Evolutionary conservation across 92 coral and sea anemone genomes (phyloP).

Genomic region (Epizoanthus fatuus): DNA sequence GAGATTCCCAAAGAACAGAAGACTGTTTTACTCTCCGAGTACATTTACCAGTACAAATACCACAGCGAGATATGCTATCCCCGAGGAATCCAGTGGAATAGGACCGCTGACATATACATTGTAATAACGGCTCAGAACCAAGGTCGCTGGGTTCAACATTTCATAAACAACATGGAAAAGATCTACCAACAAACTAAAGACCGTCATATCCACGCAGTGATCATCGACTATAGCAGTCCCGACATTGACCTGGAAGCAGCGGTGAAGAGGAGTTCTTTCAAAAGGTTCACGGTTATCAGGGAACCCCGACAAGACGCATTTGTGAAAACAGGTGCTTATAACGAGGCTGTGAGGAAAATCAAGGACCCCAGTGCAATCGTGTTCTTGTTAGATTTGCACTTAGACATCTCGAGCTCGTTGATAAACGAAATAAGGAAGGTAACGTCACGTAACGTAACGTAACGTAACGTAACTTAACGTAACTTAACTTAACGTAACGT

Average conservation of each 20-base stretch:
- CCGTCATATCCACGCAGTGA: slow-evolving; percentile 3
- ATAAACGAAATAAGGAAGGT: slow-evolving; percentile 8
- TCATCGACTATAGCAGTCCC: slow-evolving; percentile 15
- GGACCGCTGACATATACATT: neutral
- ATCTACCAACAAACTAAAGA: neutral
- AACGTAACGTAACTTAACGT: too few species aligned
- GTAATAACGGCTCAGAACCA: slow-evolving; percentile 7
- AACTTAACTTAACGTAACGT: too few species aligned
- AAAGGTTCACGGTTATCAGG: neutral
- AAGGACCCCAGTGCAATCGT: slow-evolving; percentile 1
- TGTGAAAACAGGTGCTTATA: neutral
- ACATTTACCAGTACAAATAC: slow-evolving; percentile 5
- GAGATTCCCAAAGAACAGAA: slow-evolving; percentile 6
- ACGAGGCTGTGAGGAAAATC: neutral
- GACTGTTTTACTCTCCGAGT: neutral
- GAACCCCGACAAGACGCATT: neutral
- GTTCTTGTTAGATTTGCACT: slow-evolving; percentile 1
- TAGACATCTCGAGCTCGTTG: slow-evolving; percentile 1
- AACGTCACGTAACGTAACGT: neutral
- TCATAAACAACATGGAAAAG: slow-evolving; percentile 11
- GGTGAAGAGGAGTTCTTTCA: slow-evolving; percentile 8
- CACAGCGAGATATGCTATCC: neutral
- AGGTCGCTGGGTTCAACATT: slow-evolving; percentile 22
- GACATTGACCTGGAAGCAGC: neutral
- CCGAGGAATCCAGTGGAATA: neutral